phyloP scores from a whole-genome alignment of 2,797 vertebrate species.

The Chaunax sp. region DNA sequence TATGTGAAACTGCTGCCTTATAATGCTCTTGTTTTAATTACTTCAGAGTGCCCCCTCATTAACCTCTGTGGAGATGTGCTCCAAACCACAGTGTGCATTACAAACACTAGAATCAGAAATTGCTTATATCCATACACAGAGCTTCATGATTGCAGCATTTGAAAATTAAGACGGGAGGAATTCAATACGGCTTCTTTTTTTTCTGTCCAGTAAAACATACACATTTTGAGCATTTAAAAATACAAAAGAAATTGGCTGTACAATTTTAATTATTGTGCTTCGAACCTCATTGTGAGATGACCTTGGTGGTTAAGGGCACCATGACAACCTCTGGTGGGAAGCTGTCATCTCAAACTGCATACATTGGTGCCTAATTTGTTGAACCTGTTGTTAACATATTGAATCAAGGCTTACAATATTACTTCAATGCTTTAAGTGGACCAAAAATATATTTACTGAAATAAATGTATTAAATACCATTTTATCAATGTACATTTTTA shows the following conservation, averaged over 20 bases:
- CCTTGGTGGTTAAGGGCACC: slow-evolving; percentile 57
- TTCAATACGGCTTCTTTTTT: slow-evolving; percentile 3
- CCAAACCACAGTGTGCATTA: slow-evolving; percentile 74
- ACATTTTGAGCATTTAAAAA: slow-evolving; percentile 5
- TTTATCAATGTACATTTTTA: background rate
- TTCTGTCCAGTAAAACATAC: background rate
- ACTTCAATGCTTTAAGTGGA: too few species aligned
- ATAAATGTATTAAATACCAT: background rate
- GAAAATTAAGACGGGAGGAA: slow-evolving; percentile 7
- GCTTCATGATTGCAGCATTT: slow-evolving; percentile 27
- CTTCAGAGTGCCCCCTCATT: slow-evolving; percentile 82
- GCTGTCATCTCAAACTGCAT: slow-evolving; percentile 20
- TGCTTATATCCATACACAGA: slow-evolving; percentile 51
- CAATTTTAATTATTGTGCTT: slow-evolving; percentile 25
- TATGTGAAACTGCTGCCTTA: slow-evolving; percentile 83
- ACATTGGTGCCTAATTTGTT: slow-evolving; percentile 39
- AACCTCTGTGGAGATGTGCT: slow-evolving; percentile 81
- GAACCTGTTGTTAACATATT: slow-evolving; percentile 7
- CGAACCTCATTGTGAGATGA: slow-evolving; percentile 58
- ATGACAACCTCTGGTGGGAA: slow-evolving; percentile 79
- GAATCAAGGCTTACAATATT: background rate
- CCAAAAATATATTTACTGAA: background rate
- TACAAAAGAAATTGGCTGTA: slow-evolving; percentile 6
- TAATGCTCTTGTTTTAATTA: slow-evolving; percentile 85
- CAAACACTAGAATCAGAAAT: slow-evolving; percentile 66